Conservation (phyloP, 2,797 vertebrate genomes). For the Gorsachius magnificus region DNA sequence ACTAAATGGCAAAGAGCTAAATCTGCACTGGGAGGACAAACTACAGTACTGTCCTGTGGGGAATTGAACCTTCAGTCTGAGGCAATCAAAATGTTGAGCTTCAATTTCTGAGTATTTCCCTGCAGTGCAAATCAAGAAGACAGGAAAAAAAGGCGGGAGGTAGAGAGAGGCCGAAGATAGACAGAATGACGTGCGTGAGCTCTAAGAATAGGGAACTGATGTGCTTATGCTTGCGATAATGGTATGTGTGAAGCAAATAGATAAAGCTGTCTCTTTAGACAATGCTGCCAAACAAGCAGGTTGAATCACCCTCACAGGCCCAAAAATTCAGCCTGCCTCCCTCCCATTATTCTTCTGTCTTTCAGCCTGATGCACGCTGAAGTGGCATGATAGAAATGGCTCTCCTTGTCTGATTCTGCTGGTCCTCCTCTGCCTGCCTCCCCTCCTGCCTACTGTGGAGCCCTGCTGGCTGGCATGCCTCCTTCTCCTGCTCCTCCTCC, state of each 20-base stretch:
- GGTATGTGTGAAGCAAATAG: constrained; percentile 15
- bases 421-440: background rate
- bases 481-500: background rate
- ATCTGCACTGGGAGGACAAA: background rate
- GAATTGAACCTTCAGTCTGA: background rate
- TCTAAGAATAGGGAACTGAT: background rate
- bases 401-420: background rate
- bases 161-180: background rate
- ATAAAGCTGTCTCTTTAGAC: constrained; percentile 33
- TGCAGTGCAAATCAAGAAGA: background rate
- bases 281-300: constrained; percentile 1
- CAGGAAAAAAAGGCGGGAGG: background rate
- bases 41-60: background rate
- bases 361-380: background rate
- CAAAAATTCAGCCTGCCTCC: background rate
- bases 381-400: background rate
- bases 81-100: background rate
- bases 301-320: background rate
- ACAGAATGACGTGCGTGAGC: background rate
- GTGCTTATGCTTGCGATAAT: background rate
- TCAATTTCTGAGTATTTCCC: background rate
- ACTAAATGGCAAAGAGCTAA: background rate
- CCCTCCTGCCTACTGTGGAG: background rate
- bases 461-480: background rate
- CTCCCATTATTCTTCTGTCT: background rate